Evolutionary conservation across 2,797 vertebrate species (phyloP).

Genomic region (Dallia pectoralis): DNA sequence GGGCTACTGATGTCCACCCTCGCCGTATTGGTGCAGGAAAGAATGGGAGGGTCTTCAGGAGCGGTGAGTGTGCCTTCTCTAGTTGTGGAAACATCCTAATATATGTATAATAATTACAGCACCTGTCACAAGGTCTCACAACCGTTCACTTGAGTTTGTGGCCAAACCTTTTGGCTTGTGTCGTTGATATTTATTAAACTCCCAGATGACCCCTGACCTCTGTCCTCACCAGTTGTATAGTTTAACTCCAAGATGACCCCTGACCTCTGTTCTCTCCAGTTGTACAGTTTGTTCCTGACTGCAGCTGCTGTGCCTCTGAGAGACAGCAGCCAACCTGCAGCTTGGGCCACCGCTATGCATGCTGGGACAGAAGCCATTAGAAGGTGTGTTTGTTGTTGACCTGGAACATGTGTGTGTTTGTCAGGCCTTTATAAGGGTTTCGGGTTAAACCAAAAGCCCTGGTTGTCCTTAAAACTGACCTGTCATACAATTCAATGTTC

Average conservation of each 20-base stretch:
- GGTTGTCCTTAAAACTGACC: too few relatives aligned
- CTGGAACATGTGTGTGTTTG: background rate
- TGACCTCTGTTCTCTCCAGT: conserved; percentile 54
- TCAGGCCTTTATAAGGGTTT: background rate
- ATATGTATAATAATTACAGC: too few relatives aligned
- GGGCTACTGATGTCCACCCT: conserved; percentile 75
- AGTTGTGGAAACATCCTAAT: too few relatives aligned
- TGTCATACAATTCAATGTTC: too few relatives aligned
- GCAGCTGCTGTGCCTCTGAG: conserved; percentile 80
- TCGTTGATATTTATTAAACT: too few relatives aligned
- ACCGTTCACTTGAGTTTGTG: too few relatives aligned
- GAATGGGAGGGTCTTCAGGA: conserved; percentile 94
- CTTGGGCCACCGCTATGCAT: conserved; percentile 86
- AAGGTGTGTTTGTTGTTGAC: conserved; percentile 63
- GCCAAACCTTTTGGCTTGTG: too few relatives aligned
- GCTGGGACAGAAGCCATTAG: conserved; percentile 87
- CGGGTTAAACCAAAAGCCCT: too few relatives aligned
- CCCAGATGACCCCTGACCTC: too few relatives aligned
- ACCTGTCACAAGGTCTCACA: too few relatives aligned
- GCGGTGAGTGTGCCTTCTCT: conserved; percentile 70
- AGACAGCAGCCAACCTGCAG: conserved; percentile 43
- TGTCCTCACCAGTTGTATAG: conserved; percentile 80
- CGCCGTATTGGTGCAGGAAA: conserved; percentile 83
- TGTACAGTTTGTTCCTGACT: conserved; percentile 91
- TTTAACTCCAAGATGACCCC: conserved; percentile 48